Conservation (phyloP, 2,797 vertebrate genomes). For the Rhodeus uyekii region DNA sequence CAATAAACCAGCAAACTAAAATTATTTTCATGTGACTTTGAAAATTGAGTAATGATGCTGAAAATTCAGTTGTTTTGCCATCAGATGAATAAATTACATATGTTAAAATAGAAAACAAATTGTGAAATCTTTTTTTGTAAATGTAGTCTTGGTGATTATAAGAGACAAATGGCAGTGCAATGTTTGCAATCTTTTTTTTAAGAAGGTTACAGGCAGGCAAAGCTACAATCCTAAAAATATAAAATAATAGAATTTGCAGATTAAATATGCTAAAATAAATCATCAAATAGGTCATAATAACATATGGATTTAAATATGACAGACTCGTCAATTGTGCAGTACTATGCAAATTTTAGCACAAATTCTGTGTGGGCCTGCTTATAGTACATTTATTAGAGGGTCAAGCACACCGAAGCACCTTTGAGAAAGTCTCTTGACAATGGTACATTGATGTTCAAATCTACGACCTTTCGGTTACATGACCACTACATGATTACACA, state of each 20-base stretch:
- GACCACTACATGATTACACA: neutral
- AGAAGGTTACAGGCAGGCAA: neutral
- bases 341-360: neutral
- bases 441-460: neutral
- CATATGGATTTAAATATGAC: neutral
- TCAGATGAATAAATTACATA: neutral
- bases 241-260: neutral
- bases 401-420: neutral
- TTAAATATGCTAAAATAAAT: neutral
- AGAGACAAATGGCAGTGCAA: fast-evolving
- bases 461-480: neutral
- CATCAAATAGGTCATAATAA: neutral
- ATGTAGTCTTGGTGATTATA: neutral
- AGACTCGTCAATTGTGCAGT: neutral
- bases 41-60: neutral
- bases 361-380: neutral
- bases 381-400: neutral
- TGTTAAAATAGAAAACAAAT: neutral
- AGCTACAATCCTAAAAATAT: neutral
- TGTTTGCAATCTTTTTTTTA: neutral
- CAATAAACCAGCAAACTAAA: neutral
- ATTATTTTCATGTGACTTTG: neutral
- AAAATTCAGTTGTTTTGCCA: neutral
- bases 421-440: neutral
- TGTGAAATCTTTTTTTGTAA: neutral